These are phyloP conservation scores for Automeris io DNA, from an alignment of 2,888 invertebrate genomes.

Conservation along the genomic window DNA sequence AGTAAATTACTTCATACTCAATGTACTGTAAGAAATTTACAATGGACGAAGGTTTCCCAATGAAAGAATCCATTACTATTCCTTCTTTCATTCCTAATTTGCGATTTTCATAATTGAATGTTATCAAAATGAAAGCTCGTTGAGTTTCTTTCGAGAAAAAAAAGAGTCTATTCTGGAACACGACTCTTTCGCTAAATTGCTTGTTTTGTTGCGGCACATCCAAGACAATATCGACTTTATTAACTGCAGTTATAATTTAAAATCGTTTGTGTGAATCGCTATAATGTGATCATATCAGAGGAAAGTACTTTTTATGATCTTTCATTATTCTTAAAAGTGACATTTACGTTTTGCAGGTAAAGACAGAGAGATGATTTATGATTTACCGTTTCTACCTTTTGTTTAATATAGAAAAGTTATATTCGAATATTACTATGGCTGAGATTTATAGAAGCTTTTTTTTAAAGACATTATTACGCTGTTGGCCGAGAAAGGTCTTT, in stretches of 20 bases:
- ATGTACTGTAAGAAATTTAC: slow-evolving; percentile 34
- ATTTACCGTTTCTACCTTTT: slow-evolving; percentile 1
- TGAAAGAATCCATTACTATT: slow-evolving; percentile 22
- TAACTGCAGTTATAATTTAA: slow-evolving; percentile 12
- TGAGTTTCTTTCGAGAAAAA: slow-evolving; percentile 34
- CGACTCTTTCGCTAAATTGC: slow-evolving; percentile 26
- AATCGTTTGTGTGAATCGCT: slow-evolving; percentile 14
- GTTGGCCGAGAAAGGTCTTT: no score
- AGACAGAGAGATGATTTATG: slow-evolving; percentile 10
- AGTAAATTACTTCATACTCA: slow-evolving; percentile 42
- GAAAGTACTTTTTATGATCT: slow-evolving; percentile 34
- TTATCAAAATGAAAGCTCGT: slow-evolving; percentile 43
- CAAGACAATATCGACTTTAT: slow-evolving; percentile 23
- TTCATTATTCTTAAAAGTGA: slow-evolving; percentile 36
- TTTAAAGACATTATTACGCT: no score
- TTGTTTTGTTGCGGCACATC: slow-evolving; percentile 24
- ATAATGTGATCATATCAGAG: slow-evolving; percentile 35
- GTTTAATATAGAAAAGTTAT: not conserved
- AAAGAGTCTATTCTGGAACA: slow-evolving; percentile 27
- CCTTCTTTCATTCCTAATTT: slow-evolving; percentile 32
- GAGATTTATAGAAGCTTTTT: no score
- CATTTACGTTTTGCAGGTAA: slow-evolving; percentile 21
- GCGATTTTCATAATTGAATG: slow-evolving; percentile 51
- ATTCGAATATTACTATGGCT: not conserved
- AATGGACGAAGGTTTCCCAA: slow-evolving; percentile 8